Evolutionary conservation across 2,888 invertebrate species (phyloP).

Genomic region (Netelia virgata): DNA sequence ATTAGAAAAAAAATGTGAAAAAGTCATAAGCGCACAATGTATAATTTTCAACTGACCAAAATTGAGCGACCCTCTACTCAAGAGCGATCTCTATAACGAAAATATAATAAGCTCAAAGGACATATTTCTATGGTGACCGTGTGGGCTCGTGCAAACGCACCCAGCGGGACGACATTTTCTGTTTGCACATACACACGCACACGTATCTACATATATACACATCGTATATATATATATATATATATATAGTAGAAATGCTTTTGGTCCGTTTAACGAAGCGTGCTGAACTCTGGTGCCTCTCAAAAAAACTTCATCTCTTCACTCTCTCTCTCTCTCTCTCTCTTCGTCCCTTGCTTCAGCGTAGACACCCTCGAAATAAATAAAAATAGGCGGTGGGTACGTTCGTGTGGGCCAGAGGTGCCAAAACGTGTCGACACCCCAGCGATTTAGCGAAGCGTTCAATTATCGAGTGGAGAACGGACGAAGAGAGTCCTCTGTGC

Average conservation of each 20-base stretch:
- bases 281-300: constrained; percentile 70
- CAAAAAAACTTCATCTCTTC: not conserved
- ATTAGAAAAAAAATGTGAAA: constrained; percentile 55
- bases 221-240: constrained; percentile 4
- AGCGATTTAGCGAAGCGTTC: constrained; percentile 64
- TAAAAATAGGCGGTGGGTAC: constrained; percentile 7
- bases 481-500: constrained; percentile 49
- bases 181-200: constrained; percentile 74
- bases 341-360: not conserved
- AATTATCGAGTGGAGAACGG: constrained; percentile 64
- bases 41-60: constrained; percentile 67
- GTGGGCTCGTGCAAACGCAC: constrained; percentile 61
- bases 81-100: constrained; percentile 57
- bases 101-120: constrained; percentile 62
- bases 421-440: constrained; percentile 52
- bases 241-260: constrained; percentile 57
- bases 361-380: constrained; percentile 35
- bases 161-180: constrained; percentile 76
- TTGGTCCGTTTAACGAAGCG: constrained; percentile 76
- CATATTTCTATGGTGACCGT: constrained; percentile 36
- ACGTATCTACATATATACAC: not conserved
- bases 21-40: constrained; percentile 54
- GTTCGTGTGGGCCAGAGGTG: constrained; percentile 39
- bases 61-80: not conserved
- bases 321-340: not conserved